Evolutionary conservation across 1,140 invertebrate species (phyloP), one percentile per base, ranked within the genome.

Genomic region (Ctenoplectra terminalis): DNA sequence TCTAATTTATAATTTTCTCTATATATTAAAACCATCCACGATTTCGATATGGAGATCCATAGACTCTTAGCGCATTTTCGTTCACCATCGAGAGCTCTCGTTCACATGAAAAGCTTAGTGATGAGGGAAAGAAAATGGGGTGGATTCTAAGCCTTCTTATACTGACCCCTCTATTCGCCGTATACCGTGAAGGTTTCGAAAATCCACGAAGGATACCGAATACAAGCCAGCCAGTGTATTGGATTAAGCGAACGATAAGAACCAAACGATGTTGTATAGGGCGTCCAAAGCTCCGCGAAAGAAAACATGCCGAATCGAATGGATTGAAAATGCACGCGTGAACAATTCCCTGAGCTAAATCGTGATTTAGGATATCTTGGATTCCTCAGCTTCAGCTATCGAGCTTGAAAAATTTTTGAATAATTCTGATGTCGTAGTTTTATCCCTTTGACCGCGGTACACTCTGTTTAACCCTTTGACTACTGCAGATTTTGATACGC

Each of bases 121-220:
- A 82, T 48, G 78, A 77, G 69, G 63, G 72, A 61, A 66, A 79
- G 72, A 75, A 77, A 75, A 73, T 61, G 37, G 52, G 48, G 66
- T 64, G 29, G 73, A n/a, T 73, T 73, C 79, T 82, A 63, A 85
- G 71, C 58, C 85, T 82, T 74, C 48, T 76, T 82, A 66, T 73
- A 76, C 80, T 85, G 82, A 81, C 61, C 71, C 61, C 37, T 48
- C 70, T 40, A 56, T 75, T 58, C 78, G 26, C 40, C 17, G 48
- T 66, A 81, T 75, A 48, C 48, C 29, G 60, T 43, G 31, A 63
- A 79, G 72, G 61, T 66, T 81, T 61, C 69, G 37, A 74, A 80
- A 48, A 82, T 82, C 61, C 73, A 52, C 58, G 72, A 26, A 78
- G 52, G 61, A 52, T 82, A 71, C 20, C 67, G 54, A 61, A 56